Evolutionary conservation across 2,113 vertebrate genomes (phyloP), one percentile per base, ranked within the genome.

Genomic region (Syngnathus scovelli): DNA sequence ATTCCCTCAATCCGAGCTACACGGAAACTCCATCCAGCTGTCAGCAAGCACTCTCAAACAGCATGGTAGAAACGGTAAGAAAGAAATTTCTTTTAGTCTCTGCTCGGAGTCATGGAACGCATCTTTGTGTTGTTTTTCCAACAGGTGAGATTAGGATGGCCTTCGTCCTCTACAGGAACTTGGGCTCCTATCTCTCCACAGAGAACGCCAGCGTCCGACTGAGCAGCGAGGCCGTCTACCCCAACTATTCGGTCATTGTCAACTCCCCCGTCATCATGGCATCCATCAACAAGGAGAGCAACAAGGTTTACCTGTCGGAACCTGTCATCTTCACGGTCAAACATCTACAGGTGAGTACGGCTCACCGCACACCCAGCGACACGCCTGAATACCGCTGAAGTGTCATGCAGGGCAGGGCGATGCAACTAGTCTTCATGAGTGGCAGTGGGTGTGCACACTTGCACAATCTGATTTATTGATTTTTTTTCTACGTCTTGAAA

Each of bases 271-370:
- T 99, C 72, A 96, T 99, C 85, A 96, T 94, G 0, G 94, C 95
- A 49, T 94, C 97, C 83, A 97, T 99, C 88, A 98, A 98, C 89
- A 99, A 98, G 86, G 97, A 99, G 84, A 96, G 93, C 89, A 99
- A 94, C 86, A 98, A 98, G 83, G 93, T 99, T 70, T 99, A 98
- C 87, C 88, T 99, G 80, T 95, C 95, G 60, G 97, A 98, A 81
- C 97, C 97, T 0, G 96, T 99, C 77, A 91, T 98, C 70, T 98
- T 98, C 84, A 97, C 93, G 12, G 93, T 99, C 76, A 95, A 94
- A 84, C 97, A 99, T 84, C 92, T 98, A 72, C 93, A 98, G 94
- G 97, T 99, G 85, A 86, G 76, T 70, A 18, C 49, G 41, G 39
- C 27, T 23, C 27, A 36, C 55, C 5, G 10, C 54, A 33, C 11